Percentiles rank a stretch among this genome's conserved stretches.
These are phyloP conservation scores for Lepilemur septentrionalis DNA, from an alignment of 2,797 vertebrate genomes.

Conservation along the genomic window DNA sequence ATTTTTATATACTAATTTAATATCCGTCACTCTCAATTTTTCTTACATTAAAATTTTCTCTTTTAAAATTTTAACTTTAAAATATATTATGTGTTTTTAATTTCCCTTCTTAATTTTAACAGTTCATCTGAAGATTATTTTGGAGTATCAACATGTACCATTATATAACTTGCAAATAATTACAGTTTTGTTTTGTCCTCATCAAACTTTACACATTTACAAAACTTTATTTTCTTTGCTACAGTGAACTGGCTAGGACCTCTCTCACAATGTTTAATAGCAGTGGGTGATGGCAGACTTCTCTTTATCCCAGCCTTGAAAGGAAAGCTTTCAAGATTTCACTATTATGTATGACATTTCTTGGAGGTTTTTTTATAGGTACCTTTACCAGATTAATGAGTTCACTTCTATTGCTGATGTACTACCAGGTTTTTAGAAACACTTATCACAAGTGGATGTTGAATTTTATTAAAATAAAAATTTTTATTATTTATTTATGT, in stretches of 20 bases:
- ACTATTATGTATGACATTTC: not conserved
- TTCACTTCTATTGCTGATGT: not conserved
- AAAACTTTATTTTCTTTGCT: not conserved
- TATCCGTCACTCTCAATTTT: not conserved
- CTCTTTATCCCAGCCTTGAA: not conserved
- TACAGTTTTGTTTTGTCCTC: not conserved
- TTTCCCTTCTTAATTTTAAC: not conserved
- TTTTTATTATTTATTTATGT: too few relatives aligned
- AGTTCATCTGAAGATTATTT: slow-evolving; percentile 25
- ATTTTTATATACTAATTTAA: slow-evolving; percentile 5
- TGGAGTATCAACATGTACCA: not conserved
- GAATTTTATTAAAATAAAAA: not conserved
- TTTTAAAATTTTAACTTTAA: not conserved
- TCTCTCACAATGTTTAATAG: not conserved
- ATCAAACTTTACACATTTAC: not conserved
- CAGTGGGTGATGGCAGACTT: not conserved
- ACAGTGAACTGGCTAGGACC: not conserved
- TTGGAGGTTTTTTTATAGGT: not conserved
- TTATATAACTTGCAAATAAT: not conserved
- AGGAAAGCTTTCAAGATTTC: not conserved
- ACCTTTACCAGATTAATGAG: not conserved
- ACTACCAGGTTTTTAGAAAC: not conserved
- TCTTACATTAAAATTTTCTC: not conserved
- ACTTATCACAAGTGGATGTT: not conserved
- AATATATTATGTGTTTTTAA: not conserved